A percentile compares a stretch with the other conserved stretches of the same genome.
These are phyloP conservation scores for Tridacna crocea DNA, from an alignment of 2,888 invertebrate species.

Conservation along the genomic window DNA sequence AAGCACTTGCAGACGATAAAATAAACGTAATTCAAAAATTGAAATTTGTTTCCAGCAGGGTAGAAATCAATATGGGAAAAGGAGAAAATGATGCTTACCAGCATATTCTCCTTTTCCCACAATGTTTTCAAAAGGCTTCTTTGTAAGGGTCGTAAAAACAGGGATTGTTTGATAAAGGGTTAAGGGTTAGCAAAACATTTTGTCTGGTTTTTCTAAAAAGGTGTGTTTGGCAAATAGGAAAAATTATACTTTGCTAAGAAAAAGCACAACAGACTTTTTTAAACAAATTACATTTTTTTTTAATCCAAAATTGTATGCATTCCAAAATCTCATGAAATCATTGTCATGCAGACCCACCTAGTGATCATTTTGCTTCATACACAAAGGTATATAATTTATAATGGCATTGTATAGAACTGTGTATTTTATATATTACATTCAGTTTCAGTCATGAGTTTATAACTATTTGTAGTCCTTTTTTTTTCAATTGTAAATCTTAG, in stretches of 20 bases:
- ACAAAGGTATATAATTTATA: neutral
- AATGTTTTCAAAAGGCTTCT: too few relatives aligned
- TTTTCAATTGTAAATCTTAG: neutral
- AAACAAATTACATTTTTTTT: neutral
- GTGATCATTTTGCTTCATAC: neutral
- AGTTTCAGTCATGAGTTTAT: slow-evolving; percentile 7
- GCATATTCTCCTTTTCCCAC: too few relatives aligned
- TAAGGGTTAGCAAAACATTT: neutral
- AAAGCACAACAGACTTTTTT: neutral
- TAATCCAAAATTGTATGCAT: neutral
- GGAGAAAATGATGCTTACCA: too few relatives aligned
- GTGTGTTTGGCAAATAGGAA: neutral
- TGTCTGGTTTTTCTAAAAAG: neutral
- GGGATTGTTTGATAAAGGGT: too few relatives aligned
- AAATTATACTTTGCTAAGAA: too few relatives aligned
- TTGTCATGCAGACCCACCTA: neutral
- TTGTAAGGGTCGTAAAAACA: too few relatives aligned
- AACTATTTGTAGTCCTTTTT: neutral
- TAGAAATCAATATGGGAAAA: too few relatives aligned
- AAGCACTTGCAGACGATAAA: too few relatives aligned
- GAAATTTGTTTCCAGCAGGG: too few relatives aligned
- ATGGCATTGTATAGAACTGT: neutral
- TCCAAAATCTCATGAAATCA: neutral
- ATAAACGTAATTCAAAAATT: too few relatives aligned
- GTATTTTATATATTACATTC: neutral